A percentile compares a stretch with the other conserved stretches of the same genome.
Evolutionary conservation across 2,888 invertebrate species (phyloP).

Genomic region (Idaea straminata): DNA sequence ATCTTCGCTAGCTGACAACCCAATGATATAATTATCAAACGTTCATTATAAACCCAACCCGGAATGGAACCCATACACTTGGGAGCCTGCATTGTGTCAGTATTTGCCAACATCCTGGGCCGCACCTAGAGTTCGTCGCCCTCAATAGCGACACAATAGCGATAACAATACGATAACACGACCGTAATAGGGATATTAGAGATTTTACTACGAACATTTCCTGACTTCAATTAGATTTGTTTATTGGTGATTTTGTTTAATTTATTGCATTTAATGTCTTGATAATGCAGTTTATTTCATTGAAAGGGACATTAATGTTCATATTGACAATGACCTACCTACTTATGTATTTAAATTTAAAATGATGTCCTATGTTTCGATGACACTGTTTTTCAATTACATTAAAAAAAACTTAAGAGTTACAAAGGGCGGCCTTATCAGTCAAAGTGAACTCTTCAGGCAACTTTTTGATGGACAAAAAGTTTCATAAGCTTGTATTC

Average conservation of each 20-base stretch:
- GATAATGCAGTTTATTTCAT: background rate
- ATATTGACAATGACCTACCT: background rate
- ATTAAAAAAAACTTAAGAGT: too few species aligned
- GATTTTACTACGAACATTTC: background rate
- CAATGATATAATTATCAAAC: background rate
- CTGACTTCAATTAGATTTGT: background rate
- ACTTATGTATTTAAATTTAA: background rate
- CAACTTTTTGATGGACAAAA: too few species aligned
- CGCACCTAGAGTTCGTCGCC: conserved; percentile 4
- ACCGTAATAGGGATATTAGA: background rate
- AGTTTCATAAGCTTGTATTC: too few species aligned
- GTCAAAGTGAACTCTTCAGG: too few species aligned
- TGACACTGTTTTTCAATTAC: too few species aligned
- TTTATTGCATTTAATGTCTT: background rate
- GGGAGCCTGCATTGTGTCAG: conserved; percentile 13
- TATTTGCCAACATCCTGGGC: conserved; percentile 12
- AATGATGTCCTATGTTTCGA: background rate
- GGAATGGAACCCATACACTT: conserved; percentile 14
- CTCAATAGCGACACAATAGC: conserved; percentile 9
- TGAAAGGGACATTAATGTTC: too few species aligned
- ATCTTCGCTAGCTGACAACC: background rate
- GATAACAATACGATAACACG: conserved; percentile 7
- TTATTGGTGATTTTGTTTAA: conserved; percentile 1
- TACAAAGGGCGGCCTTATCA: too few species aligned
- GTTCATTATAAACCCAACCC: conserved; percentile 8